Evolutionary conservation across 2,888 invertebrate species (phyloP), one percentile per base, ranked within the genome.

Genomic region (Fragum whitleyi): DNA sequence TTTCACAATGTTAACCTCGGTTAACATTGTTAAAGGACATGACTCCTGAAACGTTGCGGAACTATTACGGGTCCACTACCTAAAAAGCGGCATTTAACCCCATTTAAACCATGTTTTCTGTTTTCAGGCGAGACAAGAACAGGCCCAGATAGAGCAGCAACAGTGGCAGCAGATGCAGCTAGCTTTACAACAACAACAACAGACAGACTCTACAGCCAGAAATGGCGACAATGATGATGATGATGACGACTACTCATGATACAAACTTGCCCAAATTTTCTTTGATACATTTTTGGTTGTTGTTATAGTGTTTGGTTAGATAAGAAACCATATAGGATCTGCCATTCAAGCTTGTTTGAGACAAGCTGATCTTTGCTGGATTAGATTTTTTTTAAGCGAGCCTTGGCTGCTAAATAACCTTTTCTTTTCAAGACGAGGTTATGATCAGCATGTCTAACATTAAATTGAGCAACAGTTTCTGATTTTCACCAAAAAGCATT

Each of bases 101-200:
- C n/a, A n/a, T n/a, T n/a, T n/a, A n/a, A n/a, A n/a, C n/a, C n/a
- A n/a, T n/a, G n/a, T n/a, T n/a, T 6, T 36, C 32, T 36, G 32
- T 32, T 55, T 70, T 23, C 82, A 95, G 95, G 98, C 98, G 1
- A 95, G 98, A 83, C 97, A 97, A 93, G 98, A 98, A 94, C 98
- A 98, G 7, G 97, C 96, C 76, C 97, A 97, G 86, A 97, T 97
- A 83, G 98, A 98, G 91, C 98, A 98, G 89, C 95, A 95, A 83
- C 97, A 98, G 91, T 98, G 98, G 97, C 95, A 97, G 86, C 96
- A 97, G 88, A 95, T 98, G 90, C 98, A 97, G 89, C 96, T 95
- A 74, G 95, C 94, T 28, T 93, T 94, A 65, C 91, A 91, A 73
- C 91, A 89, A 69, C 87, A 83, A 67, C 87, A 86, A 69, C 85